These are phyloP conservation scores for Atethmia centrago DNA, from an alignment of 2,888 invertebrate genomes.

Conservation along the genomic window DNA sequence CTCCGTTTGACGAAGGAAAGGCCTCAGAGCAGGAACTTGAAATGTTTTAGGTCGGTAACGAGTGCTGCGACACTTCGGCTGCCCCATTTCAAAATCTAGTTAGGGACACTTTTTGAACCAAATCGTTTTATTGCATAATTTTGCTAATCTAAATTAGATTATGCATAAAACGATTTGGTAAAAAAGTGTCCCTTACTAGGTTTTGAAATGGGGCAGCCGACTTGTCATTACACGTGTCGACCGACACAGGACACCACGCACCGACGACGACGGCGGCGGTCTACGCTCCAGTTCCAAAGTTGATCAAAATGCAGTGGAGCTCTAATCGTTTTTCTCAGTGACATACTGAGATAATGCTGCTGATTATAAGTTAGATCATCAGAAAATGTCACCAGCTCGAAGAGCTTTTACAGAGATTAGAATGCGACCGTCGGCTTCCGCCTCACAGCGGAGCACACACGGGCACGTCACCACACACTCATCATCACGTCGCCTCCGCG, in stretches of 20 bases:
- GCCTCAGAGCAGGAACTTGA: neutral
- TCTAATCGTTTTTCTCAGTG: neutral
- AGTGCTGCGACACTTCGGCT: neutral
- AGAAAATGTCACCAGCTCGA: too few relatives aligned
- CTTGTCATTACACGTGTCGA: neutral
- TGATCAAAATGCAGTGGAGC: neutral
- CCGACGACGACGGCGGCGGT: too few relatives aligned
- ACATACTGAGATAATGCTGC: neutral
- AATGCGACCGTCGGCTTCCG: neutral
- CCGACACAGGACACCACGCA: slow-evolving; percentile 4
- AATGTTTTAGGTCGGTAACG: neutral
- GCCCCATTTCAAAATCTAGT: too few relatives aligned
- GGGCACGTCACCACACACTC: neutral
- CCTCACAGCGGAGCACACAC: neutral
- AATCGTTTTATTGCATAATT: too few relatives aligned
- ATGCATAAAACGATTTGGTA: too few relatives aligned
- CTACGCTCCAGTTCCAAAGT: neutral
- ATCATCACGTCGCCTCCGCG: neutral
- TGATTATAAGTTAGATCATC: neutral
- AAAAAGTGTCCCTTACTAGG: too few relatives aligned
- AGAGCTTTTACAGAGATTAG: neutral
- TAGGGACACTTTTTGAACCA: too few relatives aligned
- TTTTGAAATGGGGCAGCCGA: too few relatives aligned
- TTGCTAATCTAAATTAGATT: too few relatives aligned
- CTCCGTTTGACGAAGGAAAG: neutral